These are phyloP conservation scores for Octodon degus DNA, from an alignment of 2,113 vertebrate species.

Conservation along the genomic window DNA sequence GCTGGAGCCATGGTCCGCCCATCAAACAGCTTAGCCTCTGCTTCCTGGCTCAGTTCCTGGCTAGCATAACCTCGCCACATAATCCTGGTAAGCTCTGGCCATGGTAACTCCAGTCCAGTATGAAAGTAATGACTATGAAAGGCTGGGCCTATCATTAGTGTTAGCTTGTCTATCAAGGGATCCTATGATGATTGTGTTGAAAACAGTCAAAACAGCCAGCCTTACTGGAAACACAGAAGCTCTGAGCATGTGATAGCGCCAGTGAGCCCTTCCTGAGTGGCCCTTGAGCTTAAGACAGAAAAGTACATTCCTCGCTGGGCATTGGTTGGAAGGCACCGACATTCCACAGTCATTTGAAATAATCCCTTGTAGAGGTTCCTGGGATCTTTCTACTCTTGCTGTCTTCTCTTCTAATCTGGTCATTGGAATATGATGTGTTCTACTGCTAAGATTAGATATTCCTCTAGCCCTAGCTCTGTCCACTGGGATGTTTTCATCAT, in stretches of 20 bases:
- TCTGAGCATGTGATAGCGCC: neutral
- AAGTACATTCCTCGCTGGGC: neutral
- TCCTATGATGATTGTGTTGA: constrained; percentile 31
- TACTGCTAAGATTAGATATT: constrained; percentile 51
- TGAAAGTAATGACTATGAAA: constrained; percentile 18
- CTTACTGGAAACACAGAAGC: constrained; percentile 38
- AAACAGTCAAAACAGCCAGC: neutral
- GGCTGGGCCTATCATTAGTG: neutral
- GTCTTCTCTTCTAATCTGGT: constrained; percentile 52
- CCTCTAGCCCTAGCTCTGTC: neutral
- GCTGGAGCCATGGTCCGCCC: neutral
- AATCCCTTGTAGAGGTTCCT: constrained; percentile 47
- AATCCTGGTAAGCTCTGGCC: constrained; percentile 31
- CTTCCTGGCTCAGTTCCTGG: constrained; percentile 23
- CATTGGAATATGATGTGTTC: constrained; percentile 35
- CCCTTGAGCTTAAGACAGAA: constrained; percentile 59
- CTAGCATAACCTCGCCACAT: constrained; percentile 38
- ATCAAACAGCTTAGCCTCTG: constrained; percentile 24
- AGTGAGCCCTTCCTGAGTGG: constrained; percentile 61
- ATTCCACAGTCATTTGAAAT: constrained; percentile 60
- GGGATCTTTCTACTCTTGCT: constrained; percentile 50
- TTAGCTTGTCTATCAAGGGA: neutral
- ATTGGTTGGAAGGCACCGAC: constrained; percentile 10
- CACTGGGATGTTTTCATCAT: constrained; percentile 8
- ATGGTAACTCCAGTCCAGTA: neutral